Evolutionary conservation across 1,140 invertebrate genomes (phyloP).

Genomic region (Bradynema listronoti): DNA sequence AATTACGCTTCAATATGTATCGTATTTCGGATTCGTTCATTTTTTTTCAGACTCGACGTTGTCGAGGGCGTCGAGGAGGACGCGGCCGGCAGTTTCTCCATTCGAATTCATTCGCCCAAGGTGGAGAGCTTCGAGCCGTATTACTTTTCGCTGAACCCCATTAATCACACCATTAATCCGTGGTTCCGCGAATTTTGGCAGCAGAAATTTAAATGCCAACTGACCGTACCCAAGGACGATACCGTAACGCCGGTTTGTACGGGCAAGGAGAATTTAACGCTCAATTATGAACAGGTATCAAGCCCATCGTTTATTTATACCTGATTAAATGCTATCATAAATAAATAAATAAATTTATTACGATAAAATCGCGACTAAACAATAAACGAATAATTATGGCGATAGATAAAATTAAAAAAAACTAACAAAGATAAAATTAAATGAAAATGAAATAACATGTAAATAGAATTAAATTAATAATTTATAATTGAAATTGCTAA

Average conservation of each 20-base stretch:
- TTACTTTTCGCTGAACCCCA: constrained; percentile 67
- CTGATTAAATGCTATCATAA: too few relatives aligned
- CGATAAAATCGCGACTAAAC: too few relatives aligned
- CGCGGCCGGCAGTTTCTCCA: constrained; percentile 70
- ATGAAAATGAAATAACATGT: too few relatives aligned
- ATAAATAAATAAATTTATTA: too few relatives aligned
- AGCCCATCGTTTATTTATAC: too few relatives aligned
- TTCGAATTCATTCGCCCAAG: constrained; percentile 70
- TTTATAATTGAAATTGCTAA: too few relatives aligned
- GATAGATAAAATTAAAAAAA: too few relatives aligned
- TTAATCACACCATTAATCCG: constrained; percentile 67
- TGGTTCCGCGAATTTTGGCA: constrained; percentile 75
- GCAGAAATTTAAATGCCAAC: constrained; percentile 66
- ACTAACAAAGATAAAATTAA: too few relatives aligned
- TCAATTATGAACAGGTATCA: constrained; percentile 43
- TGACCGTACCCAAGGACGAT: constrained; percentile 59
- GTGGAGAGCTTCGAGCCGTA: constrained; percentile 67
- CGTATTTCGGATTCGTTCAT: not conserved
- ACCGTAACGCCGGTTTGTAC: constrained; percentile 46
- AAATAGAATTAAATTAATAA: too few relatives aligned
- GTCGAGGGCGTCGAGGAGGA: constrained; percentile 66
- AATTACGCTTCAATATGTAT: too few relatives aligned
- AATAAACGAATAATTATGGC: too few relatives aligned
- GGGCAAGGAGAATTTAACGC: constrained; percentile 51
- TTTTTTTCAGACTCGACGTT: constrained; percentile 67